Percentiles rank a stretch among this genome's conserved stretches.
Evolutionary conservation across 1,140 invertebrate genomes (phyloP).

Genomic region (Philopotamus ludificatus): DNA sequence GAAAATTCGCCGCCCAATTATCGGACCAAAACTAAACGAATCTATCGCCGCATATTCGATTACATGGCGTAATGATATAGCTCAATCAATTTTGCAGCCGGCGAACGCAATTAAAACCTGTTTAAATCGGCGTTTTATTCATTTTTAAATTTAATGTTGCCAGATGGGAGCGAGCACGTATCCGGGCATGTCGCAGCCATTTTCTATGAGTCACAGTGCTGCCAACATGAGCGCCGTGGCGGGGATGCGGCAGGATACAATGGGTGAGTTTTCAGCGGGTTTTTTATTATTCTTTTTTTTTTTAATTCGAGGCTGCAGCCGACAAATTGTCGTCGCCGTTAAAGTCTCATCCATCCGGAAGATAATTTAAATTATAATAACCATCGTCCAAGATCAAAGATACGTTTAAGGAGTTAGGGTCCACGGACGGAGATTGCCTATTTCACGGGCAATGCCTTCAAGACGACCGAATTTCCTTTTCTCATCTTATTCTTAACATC

Average conservation of each 20-base stretch:
- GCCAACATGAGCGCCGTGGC: slow-evolving; percentile 83
- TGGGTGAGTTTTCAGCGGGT: slow-evolving; percentile 69
- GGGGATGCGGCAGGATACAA: slow-evolving; percentile 84
- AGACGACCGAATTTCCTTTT: slow-evolving; percentile 42
- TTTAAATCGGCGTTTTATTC: too few species aligned
- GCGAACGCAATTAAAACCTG: not conserved
- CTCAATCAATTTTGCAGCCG: slow-evolving; percentile 20
- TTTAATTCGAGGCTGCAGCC: not conserved
- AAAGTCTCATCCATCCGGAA: not conserved
- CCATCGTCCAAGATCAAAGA: slow-evolving; percentile 39
- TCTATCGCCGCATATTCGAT: slow-evolving; percentile 26
- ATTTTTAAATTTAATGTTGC: slow-evolving; percentile 49
- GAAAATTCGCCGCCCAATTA: slow-evolving; percentile 19
- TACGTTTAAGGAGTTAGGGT: slow-evolving; percentile 38
- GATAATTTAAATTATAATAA: slow-evolving; percentile 17
- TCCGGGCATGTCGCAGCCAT: slow-evolving; percentile 89
- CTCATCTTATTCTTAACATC: slow-evolving; percentile 40
- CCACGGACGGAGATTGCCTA: slow-evolving; percentile 41
- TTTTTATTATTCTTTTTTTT: slow-evolving; percentile 1
- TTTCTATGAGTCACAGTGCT: slow-evolving; percentile 87
- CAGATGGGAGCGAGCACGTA: slow-evolving; percentile 89
- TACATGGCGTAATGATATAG: slow-evolving; percentile 29
- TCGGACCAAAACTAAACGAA: slow-evolving; percentile 28
- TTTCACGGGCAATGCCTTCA: slow-evolving; percentile 42
- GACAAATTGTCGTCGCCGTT: too few species aligned